Base-by-base conservation (phyloP, 2,888 invertebrate species). In the Andrena camellia region DNA sequence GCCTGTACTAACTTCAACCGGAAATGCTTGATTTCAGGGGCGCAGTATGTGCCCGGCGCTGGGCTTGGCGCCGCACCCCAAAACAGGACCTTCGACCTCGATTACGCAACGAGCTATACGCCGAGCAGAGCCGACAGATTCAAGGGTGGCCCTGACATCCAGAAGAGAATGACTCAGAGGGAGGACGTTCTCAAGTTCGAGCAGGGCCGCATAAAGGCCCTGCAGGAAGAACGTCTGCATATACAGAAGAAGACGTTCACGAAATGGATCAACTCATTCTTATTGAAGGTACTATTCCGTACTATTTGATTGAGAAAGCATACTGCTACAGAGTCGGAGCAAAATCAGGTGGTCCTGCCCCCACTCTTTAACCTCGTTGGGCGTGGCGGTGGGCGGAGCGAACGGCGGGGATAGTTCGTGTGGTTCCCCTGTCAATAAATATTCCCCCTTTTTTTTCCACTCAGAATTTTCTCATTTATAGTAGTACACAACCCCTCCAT, bases 241-340 rank as follows among this genome's bases (percentile, higher is more conserved):
- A 99, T 99, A 90, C 99, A 99, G 95, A 99, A 99, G 96, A 99
- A 99, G 95, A 99, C 99, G 42, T 99, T 99, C 95, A 99, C 99
- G 91, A 99, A 99, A 98, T 99, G 99, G 99, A 98, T 99, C 97
- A 99, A 99, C 95, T 98, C 98, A 26, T 99, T 99, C 95, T 95
- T 99, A 91, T 96, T 97, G 94, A 99, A 98, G 97, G 99, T 98
- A 92, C 89, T 87, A 8, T 0, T 13, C 13, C 83, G 42, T 23
- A 13, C 2, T 17, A 26, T 35, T 60, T 31, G 26, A 42, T 42
- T 42, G 13, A 17, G 42, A 42, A 42, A 42, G 13, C 1, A 42
- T 42, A 17, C 4, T 42, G 17, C 42, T 42, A 42, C 0, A 42
- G 42, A 42, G 42, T 17, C 13, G 42, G 13, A 42, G 42, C 42